Evolutionary conservation across 2,888 invertebrate species (phyloP).

Genomic region (Odontocerum albicorne): DNA sequence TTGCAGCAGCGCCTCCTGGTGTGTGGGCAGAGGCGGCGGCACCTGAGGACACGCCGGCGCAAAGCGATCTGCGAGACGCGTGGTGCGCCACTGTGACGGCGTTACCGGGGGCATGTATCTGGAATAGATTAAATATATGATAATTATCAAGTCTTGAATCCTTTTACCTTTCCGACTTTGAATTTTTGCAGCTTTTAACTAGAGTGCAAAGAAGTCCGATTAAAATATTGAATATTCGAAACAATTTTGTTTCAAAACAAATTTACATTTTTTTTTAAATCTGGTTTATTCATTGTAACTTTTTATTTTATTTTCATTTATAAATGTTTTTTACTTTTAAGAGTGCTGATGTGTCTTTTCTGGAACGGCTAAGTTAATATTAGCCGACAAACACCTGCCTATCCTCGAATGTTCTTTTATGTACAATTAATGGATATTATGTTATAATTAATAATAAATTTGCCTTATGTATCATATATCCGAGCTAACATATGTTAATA

Average conservation of each 20-base stretch:
- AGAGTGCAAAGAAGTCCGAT: background rate
- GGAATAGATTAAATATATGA: constrained; percentile 22
- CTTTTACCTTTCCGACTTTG: too few relatives aligned
- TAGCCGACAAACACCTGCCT: too few relatives aligned
- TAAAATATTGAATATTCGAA: background rate
- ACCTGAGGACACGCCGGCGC: constrained; percentile 89
- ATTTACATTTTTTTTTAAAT: background rate
- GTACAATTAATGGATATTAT: too few relatives aligned
- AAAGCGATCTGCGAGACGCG: constrained; percentile 77
- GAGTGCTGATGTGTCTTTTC: too few relatives aligned
- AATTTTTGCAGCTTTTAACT: background rate
- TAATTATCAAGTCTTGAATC: too few relatives aligned
- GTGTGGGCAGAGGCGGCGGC: constrained; percentile 49
- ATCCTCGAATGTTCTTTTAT: too few relatives aligned
- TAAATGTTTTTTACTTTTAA: too few relatives aligned
- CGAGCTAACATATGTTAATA: too few relatives aligned
- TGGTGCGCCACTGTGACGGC: constrained; percentile 84
- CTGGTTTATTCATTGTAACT: background rate
- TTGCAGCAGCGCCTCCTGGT: constrained; percentile 65
- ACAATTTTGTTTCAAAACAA: background rate
- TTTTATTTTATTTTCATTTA: too few relatives aligned
- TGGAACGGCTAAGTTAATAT: too few relatives aligned
- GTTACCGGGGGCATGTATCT: constrained; percentile 95
- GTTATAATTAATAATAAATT: too few relatives aligned
- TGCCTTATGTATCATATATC: too few relatives aligned